These are phyloP conservation scores for Tetropium fuscum DNA, from an alignment of 2,888 invertebrate genomes.

Conservation along the genomic window DNA sequence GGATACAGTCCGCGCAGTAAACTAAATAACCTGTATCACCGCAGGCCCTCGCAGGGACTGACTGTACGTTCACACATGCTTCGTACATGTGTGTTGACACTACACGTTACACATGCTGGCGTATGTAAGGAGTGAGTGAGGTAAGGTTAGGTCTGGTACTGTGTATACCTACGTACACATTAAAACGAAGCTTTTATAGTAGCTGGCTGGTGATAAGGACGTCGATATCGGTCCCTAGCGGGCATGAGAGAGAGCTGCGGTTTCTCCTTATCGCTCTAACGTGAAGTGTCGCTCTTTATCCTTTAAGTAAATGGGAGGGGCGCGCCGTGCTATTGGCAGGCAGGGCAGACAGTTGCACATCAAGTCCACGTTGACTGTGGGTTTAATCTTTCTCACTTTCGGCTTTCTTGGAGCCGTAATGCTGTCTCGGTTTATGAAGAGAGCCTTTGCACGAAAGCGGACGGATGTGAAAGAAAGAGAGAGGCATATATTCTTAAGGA, in stretches of 20 bases:
- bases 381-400: conserved; percentile 57
- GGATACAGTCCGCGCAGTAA: conserved; percentile 49
- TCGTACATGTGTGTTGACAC: conserved; percentile 65
- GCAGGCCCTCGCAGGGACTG: conserved; percentile 45
- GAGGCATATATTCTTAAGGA: conserved; percentile 62
- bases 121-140: conserved; percentile 62
- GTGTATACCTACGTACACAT: conserved; percentile 60
- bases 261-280: conserved; percentile 60
- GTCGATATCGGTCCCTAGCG: conserved; percentile 51
- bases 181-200: conserved; percentile 64
- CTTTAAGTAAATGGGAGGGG: conserved; percentile 64
- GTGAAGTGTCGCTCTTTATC: conserved; percentile 64
- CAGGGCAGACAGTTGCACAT: conserved; percentile 49
- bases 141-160: conserved; percentile 61
- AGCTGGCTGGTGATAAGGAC: conserved; percentile 63
- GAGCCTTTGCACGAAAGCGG: conserved; percentile 30
- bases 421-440: conserved; percentile 56
- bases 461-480: conserved; percentile 53
- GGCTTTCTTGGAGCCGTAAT: conserved; percentile 53
- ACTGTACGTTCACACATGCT: conserved; percentile 64
- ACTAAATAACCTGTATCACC: conserved; percentile 45
- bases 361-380: conserved; percentile 62
- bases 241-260: conserved; percentile 50
- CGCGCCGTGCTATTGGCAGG: conserved; percentile 52
- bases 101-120: conserved; percentile 65